Conservation (phyloP, 2,797 vertebrate species). For the Antrozous pallidus region DNA sequence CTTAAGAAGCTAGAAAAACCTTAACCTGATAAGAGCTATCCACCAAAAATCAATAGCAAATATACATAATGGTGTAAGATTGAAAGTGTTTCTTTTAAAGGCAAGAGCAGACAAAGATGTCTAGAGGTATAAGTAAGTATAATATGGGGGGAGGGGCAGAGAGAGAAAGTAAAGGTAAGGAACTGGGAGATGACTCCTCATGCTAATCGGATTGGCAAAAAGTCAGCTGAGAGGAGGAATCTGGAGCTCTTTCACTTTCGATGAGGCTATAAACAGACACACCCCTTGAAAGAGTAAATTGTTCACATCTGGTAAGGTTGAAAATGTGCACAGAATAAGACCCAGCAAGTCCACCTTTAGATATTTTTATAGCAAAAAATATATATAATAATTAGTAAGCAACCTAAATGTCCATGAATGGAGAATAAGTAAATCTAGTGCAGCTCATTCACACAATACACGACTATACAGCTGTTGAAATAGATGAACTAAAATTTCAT, state of each 20-base stretch:
- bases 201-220: background rate
- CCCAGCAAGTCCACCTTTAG: background rate
- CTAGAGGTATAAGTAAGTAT: background rate
- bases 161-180: background rate
- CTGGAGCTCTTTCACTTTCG: background rate
- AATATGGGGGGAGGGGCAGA: fast-evolving
- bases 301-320: background rate
- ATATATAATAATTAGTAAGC: background rate
- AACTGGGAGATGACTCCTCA: background rate
- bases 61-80: background rate
- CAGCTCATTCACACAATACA: background rate
- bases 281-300: background rate
- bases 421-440: background rate
- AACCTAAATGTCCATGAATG: background rate
- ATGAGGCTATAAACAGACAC: background rate
- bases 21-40: slow-evolving; percentile 4
- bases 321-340: background rate
- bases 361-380: background rate
- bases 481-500: background rate
- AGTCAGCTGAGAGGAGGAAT: background rate
- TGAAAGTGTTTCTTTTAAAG: slow-evolving; percentile 24
- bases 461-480: background rate
- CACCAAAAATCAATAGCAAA: background rate
- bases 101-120: background rate
- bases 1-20: slow-evolving; percentile 1